Conservation (phyloP, 92 coral and sea anemone species). For the Epizoanthus fatuus region DNA sequence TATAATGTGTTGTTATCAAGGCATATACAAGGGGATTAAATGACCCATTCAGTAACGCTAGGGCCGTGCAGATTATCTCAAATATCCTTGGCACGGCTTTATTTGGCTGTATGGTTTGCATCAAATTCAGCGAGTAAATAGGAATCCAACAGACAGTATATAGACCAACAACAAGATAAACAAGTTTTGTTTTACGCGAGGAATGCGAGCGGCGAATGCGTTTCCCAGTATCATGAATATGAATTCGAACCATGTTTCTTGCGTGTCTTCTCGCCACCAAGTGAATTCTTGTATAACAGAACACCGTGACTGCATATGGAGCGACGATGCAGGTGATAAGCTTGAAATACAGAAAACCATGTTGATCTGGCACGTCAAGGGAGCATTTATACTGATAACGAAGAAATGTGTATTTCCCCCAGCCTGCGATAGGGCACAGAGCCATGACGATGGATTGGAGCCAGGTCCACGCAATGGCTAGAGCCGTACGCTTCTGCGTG, state of each 20-base stretch:
- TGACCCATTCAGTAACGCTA: constrained; percentile 83
- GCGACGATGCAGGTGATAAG: constrained; percentile 69
- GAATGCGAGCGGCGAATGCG: constrained; percentile 75
- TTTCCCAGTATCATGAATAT: constrained; percentile 85
- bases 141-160: constrained; percentile 96
- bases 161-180: constrained; percentile 87
- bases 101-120: constrained; percentile 65
- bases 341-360: constrained; percentile 79
- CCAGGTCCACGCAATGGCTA: constrained; percentile 88
- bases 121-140: constrained; percentile 68
- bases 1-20: constrained; percentile 90
- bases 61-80: constrained; percentile 67
- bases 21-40: constrained; percentile 96
- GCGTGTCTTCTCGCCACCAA: constrained; percentile 98
- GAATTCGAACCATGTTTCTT: constrained; percentile 86
- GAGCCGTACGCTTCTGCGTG: constrained; percentile 81
- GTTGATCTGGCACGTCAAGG: constrained; percentile 64
- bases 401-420: constrained; percentile 85
- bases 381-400: constrained; percentile 84
- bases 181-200: constrained; percentile 86
- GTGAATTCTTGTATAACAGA: constrained; percentile 96
- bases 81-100: constrained; percentile 53
- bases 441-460: constrained; percentile 77
- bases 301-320: constrained; percentile 78
- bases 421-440: constrained; percentile 78